Base-by-base conservation (phyloP, 2,888 invertebrate species). In the Nomada ferruginata region DNA sequence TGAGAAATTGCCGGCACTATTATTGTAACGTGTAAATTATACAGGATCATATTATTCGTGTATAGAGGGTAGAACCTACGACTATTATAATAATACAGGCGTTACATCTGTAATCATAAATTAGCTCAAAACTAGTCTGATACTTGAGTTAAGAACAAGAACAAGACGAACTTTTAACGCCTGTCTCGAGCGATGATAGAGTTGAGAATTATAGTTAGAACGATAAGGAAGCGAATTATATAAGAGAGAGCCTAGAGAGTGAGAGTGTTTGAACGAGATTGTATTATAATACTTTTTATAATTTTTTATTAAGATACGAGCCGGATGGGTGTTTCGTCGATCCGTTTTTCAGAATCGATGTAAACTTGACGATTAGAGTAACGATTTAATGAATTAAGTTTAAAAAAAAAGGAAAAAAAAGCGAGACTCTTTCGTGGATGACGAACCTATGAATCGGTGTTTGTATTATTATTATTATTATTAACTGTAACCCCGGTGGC, bases 211-310 rank as follows among this genome's bases (percentile, higher is more conserved):
- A 83, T 77, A 77, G 18, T 66, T 57, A 57, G 13, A 18, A 26
- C 29, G 36, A 20, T 59, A 44, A 59, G 44, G 23, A 64, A 73
- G 60, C 60, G 76, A 66, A 75, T 79, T 82, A 79, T 47, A 68
- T 76, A 26, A 18, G 44, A 10, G 44, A 65, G 68, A 85, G 72
- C 59, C 70, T 72, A 55, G 66, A 73, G 71, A 72, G 76, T 76
- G 82, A 83, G 75, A 84, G 83, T 83, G 83, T 72, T 68, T 69
- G 82, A 83, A 78, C 69, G 78, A 86, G 63, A 83, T 50, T 89
- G 89, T 89, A 89, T 87, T 82, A 89, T 88, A 88, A 89, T 88
- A 88, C 85, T 86, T 89, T 87, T 88, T 79, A 85, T 88, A 86
- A 88, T 88, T 88, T 88, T 88, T 70, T 89, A 89, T 87, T 85